A percentile compares a stretch with the other conserved stretches of the same genome.
Evolutionary conservation across 2,113 vertebrate genomes (phyloP).

Genomic region (Thermophis baileyi): DNA sequence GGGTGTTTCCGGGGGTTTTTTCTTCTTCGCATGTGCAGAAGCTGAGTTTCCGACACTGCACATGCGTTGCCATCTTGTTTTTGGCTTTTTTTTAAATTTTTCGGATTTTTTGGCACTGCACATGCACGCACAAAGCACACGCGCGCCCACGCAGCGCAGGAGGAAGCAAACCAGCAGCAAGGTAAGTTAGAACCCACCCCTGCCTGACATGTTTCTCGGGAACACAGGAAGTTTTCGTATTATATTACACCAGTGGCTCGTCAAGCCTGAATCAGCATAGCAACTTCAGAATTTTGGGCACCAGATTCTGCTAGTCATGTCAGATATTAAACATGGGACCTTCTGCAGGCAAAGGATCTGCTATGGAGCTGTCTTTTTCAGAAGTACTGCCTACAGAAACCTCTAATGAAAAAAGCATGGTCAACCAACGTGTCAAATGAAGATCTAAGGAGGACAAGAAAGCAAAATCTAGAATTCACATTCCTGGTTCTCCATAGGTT

Average conservation of each 20-base stretch:
- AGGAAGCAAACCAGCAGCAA: too few species aligned
- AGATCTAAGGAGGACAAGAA: neutral
- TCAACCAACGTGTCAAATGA: neutral
- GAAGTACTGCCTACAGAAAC: neutral
- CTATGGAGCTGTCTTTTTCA: neutral
- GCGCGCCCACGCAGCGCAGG: too few species aligned
- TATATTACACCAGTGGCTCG: neutral
- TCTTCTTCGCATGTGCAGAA: too few species aligned
- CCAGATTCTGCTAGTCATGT: neutral
- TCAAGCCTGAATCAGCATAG: neutral
- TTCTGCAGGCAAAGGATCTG: neutral
- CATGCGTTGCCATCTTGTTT: too few species aligned
- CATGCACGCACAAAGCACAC: too few species aligned
- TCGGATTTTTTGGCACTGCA: too few species aligned
- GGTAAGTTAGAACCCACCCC: too few species aligned
- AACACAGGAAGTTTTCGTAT: neutral
- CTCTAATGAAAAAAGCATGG: neutral
- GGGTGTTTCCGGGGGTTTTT: too few species aligned
- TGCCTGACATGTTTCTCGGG: fast-evolving
- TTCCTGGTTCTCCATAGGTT: slow-evolving; percentile 37
- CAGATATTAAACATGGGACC: neutral
- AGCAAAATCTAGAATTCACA: neutral
- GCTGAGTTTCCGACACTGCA: too few species aligned
- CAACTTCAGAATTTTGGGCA: neutral
- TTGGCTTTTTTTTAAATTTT: too few species aligned